phyloP scores from a whole-genome alignment of 2,888 invertebrate species.

The Hipparchia sbordonii region DNA sequence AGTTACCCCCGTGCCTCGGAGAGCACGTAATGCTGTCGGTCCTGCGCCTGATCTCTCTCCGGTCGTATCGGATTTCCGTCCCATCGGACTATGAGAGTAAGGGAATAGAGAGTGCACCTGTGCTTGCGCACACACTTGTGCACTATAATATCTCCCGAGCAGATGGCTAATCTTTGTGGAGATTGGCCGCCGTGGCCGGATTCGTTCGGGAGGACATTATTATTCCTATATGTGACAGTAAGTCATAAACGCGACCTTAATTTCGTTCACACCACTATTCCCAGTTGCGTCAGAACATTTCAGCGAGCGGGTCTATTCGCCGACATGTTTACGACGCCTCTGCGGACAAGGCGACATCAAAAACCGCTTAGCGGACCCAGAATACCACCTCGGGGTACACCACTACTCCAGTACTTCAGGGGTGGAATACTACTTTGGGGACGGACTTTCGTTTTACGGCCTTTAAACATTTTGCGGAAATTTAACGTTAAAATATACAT shows the following conservation, averaged over 20 bases:
- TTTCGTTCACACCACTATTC: conserved; percentile 28
- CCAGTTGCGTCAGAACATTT: conserved; percentile 19
- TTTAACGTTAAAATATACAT: conserved; percentile 10
- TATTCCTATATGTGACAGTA: neutral
- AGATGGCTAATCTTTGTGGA: too few relatives aligned
- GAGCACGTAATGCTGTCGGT: too few relatives aligned
- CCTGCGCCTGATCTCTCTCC: too few relatives aligned
- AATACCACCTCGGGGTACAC: conserved; percentile 39
- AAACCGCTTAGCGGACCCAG: conserved; percentile 49
- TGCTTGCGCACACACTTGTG: too few relatives aligned
- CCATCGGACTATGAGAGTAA: too few relatives aligned
- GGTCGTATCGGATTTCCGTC: too few relatives aligned
- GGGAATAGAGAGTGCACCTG: too few relatives aligned
- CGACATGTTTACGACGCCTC: conserved; percentile 40
- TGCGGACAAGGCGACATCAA: conserved; percentile 43
- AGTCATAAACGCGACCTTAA: conserved; percentile 16
- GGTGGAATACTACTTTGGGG: conserved; percentile 56
- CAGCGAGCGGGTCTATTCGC: conserved; percentile 25
- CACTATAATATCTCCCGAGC: too few relatives aligned
- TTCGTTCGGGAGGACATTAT: too few relatives aligned
- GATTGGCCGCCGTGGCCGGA: too few relatives aligned
- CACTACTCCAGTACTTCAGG: conserved; percentile 31
- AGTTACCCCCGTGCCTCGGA: too few relatives aligned
- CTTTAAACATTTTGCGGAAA: conserved; percentile 54
- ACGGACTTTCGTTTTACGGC: conserved; percentile 50